Evolutionary conservation across 2,888 invertebrate genomes (phyloP).

Genomic region (Electrophaes corylata): DNA sequence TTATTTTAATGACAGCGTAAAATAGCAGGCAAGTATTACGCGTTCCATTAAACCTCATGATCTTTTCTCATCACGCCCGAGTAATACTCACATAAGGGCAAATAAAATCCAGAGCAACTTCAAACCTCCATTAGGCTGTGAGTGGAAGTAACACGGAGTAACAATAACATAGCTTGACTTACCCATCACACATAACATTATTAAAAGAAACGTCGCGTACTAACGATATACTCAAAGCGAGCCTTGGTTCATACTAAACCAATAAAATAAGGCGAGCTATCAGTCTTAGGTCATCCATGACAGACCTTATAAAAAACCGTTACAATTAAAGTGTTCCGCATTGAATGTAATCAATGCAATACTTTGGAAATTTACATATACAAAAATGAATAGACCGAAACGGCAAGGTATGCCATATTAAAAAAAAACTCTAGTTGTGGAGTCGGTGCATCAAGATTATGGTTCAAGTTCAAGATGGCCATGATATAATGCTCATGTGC

Average conservation of each 20-base stretch:
- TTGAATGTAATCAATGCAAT: too few relatives aligned
- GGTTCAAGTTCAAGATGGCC: too few relatives aligned
- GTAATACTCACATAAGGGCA: constrained; percentile 19
- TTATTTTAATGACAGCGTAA: background rate
- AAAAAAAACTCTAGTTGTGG: too few relatives aligned
- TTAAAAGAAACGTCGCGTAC: background rate
- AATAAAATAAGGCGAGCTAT: background rate
- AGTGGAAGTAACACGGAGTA: constrained; percentile 7
- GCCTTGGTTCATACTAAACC: background rate
- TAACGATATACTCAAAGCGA: too few relatives aligned
- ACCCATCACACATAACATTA: background rate
- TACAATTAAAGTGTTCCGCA: too few relatives aligned
- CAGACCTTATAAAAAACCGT: background rate
- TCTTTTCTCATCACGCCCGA: constrained; percentile 10
- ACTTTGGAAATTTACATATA: too few relatives aligned
- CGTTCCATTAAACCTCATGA: constrained; percentile 10
- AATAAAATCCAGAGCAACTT: constrained; percentile 23
- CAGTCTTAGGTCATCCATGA: background rate
- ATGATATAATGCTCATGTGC: too few relatives aligned
- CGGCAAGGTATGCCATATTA: too few relatives aligned
- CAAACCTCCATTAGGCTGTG: constrained; percentile 14
- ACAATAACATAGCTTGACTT: background rate
- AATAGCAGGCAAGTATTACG: background rate
- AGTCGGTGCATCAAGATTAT: too few relatives aligned
- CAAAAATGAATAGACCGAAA: too few relatives aligned